Conservation (phyloP, 2,797 vertebrate species). For the Chromobotia macracanthus region DNA sequence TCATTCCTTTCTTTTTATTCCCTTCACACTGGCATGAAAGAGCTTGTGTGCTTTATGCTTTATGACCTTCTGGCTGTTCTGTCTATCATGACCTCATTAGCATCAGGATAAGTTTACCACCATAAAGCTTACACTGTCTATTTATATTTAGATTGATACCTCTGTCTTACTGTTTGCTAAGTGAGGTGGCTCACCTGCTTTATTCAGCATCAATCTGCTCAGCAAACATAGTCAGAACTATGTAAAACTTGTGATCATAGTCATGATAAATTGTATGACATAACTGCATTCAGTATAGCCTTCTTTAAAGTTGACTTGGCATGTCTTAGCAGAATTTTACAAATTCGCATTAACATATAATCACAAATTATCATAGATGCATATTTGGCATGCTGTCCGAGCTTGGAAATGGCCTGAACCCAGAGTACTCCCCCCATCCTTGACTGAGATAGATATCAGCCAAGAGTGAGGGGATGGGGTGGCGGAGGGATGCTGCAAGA, state of each 20-base stretch:
- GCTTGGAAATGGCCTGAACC: too few relatives aligned
- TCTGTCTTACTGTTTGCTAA: background rate
- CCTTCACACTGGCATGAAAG: background rate
- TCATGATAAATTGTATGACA: background rate
- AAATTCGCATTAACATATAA: too few relatives aligned
- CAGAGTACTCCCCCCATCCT: too few relatives aligned
- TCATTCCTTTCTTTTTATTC: background rate
- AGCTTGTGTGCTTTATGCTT: background rate
- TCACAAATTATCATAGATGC: too few relatives aligned
- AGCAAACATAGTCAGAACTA: background rate
- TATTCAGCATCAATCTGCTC: background rate
- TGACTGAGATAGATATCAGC: too few relatives aligned
- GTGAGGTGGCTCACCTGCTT: background rate
- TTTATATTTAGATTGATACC: background rate
- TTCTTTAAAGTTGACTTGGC: too few relatives aligned
- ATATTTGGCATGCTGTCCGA: too few relatives aligned
- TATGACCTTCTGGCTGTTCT: background rate
- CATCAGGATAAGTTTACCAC: conserved; percentile 7
- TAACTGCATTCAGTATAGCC: background rate
- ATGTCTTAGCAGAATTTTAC: too few relatives aligned
- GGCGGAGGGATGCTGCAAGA: too few relatives aligned
- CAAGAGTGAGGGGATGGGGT: too few relatives aligned
- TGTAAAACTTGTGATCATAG: background rate
- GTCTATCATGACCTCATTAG: background rate
- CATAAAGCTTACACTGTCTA: background rate